phyloP scores from a whole-genome alignment of 2,113 vertebrate species.

The Camelus dromedarius region DNA sequence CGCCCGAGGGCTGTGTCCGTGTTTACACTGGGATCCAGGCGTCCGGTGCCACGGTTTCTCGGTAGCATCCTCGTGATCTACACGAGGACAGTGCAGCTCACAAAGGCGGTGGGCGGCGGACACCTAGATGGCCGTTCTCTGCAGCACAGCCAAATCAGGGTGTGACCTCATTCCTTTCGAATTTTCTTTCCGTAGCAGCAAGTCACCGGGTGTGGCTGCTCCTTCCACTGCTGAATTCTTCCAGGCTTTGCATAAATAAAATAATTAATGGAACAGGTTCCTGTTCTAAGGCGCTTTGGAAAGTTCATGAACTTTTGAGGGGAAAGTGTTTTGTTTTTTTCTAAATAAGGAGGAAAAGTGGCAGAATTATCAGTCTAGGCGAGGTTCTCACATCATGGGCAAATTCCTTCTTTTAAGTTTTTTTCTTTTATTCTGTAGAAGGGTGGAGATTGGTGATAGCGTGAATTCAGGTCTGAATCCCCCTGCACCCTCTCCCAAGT shows the following conservation, averaged over 20 bases:
- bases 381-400: not conserved
- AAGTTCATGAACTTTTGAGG: constrained; percentile 34
- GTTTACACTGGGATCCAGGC: not conserved
- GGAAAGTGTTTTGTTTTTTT: not conserved
- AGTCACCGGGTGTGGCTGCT: not conserved
- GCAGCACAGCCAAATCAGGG: not conserved
- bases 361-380: not conserved
- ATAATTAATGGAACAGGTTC: not conserved
- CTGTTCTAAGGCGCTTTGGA: not conserved
- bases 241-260: constrained; percentile 27
- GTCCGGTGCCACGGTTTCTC: not conserved
- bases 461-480: not conserved
- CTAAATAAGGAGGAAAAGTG: constrained; percentile 36
- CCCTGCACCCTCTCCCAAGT: not conserved
- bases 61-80: not conserved
- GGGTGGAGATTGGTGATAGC: not conserved
- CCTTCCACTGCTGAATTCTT: not conserved
- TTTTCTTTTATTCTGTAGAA: not conserved
- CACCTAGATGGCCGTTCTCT: not conserved
- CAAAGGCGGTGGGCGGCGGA: accelerated
- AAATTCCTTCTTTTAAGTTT: not conserved
- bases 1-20: accelerated
- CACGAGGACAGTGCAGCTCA: not conserved
- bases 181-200: not conserved
- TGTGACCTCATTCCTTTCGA: constrained; percentile 29